phyloP scores from a whole-genome alignment of 1,140 invertebrate genomes.

The Magallana ariakensis region DNA sequence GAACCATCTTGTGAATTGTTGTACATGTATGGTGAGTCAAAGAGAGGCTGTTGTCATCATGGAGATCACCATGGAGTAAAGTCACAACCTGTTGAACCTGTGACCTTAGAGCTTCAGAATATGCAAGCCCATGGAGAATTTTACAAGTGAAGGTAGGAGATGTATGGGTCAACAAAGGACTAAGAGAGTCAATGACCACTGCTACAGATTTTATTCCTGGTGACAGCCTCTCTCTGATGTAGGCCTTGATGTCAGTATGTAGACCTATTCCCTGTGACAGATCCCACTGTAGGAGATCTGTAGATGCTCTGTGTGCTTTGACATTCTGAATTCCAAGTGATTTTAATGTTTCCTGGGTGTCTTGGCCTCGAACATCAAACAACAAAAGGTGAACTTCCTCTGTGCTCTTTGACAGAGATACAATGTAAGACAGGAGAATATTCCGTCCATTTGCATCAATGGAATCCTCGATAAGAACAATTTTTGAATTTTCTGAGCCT shows the following conservation, averaged over 20 bases:
- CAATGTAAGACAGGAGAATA: not conserved
- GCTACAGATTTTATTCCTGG: conserved; percentile 11
- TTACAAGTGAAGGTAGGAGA: conserved; percentile 44
- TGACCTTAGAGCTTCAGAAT: conserved; percentile 17
- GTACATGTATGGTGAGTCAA: conserved; percentile 42
- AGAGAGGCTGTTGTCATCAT: conserved; percentile 39
- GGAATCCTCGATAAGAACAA: conserved; percentile 9
- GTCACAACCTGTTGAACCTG: conserved; percentile 48
- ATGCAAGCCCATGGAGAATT: conserved; percentile 25
- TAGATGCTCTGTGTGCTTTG: conserved; percentile 32
- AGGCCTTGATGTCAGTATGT: not conserved
- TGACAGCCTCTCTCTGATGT: not conserved
- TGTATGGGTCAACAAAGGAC: conserved; percentile 43
- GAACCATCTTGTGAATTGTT: conserved; percentile 41
- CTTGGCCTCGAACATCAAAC: not conserved
- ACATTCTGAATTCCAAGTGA: conserved; percentile 19
- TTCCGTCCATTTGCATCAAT: not conserved
- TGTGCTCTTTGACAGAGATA: not conserved
- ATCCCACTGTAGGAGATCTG: conserved; percentile 43
- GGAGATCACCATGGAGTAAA: conserved; percentile 49
- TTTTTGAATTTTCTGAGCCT: not conserved
- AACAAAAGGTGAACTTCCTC: conserved; percentile 14
- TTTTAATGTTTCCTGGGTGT: not conserved
- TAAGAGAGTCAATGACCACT: conserved; percentile 44
- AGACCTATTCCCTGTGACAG: not conserved